Evolutionary conservation across 35 echinoderm and acorn worm species (phyloP).

Genomic region (Apostichopus parvimensis): DNA sequence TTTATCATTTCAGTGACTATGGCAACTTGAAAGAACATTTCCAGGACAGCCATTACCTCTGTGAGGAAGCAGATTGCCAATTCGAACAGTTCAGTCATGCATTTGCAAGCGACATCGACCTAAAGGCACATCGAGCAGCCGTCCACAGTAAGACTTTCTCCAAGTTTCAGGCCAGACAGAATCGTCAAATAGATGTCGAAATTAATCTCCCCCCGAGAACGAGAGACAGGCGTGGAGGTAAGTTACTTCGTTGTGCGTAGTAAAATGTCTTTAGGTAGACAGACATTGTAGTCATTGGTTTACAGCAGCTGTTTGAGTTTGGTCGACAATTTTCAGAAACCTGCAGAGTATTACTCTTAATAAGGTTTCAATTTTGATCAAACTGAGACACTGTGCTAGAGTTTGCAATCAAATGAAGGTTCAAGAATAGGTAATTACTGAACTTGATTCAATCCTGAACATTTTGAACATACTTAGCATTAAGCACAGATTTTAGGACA

Average conservation of each 20-base stretch:
- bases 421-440: no score
- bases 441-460: no score
- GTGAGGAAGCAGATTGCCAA: conserved; percentile 76
- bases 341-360: no score
- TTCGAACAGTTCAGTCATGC: conserved; percentile 81
- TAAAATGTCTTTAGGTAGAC: no score
- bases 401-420: no score
- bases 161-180: conserved; percentile 76
- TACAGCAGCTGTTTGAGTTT: no score
- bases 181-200: conserved; percentile 83
- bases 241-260: background rate
- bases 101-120: conserved; percentile 76
- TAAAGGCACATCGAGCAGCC: conserved; percentile 84
- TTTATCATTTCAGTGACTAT: conserved; percentile 76
- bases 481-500: background rate
- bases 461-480: background rate
- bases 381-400: no score
- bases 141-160: conserved; percentile 65
- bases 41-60: conserved; percentile 71
- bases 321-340: no score
- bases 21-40: conserved; percentile 77
- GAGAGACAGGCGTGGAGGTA: conserved; percentile 46
- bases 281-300: no score
- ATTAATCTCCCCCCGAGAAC: conserved; percentile 77
- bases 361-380: no score